Evolutionary conservation across 2,797 vertebrate species (phyloP).

Genomic region (Harpagifer antarcticus): DNA sequence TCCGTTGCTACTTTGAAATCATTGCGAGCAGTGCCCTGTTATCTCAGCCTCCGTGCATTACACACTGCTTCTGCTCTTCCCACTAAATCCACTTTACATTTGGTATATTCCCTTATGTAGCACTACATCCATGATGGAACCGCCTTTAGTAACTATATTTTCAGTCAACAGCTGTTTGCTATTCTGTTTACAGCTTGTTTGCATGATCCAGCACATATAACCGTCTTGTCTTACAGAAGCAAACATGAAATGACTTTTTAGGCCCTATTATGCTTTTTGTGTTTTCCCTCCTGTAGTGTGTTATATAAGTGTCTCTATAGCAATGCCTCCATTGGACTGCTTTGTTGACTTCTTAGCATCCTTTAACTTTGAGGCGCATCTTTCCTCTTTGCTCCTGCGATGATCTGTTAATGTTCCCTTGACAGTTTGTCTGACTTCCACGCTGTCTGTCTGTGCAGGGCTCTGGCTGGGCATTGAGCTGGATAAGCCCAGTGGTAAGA

Average conservation of each 20-base stretch:
- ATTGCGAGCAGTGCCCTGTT: conserved; percentile 23
- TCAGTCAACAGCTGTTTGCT: neutral
- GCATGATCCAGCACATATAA: neutral
- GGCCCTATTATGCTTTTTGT: too few species aligned
- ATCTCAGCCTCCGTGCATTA: conserved; percentile 22
- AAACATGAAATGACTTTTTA: neutral
- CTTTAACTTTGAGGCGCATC: neutral
- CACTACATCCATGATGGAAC: neutral
- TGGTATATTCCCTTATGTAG: conserved; percentile 17
- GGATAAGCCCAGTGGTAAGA: conserved; percentile 96
- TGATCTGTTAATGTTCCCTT: neutral
- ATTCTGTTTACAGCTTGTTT: neutral
- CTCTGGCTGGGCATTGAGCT: conserved; percentile 96
- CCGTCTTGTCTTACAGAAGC: neutral
- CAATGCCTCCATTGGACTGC: too few species aligned
- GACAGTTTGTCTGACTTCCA: neutral
- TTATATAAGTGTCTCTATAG: too few species aligned
- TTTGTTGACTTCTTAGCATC: too few species aligned
- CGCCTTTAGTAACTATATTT: neutral
- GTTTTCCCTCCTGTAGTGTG: too few species aligned
- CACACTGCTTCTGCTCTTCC: conserved; percentile 9
- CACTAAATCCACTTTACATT: conserved; percentile 20
- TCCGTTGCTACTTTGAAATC: conserved; percentile 63
- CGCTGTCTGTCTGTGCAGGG: conserved; percentile 76
- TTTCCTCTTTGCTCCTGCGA: neutral